A percentile compares a stretch with the other conserved stretches of the same genome.
Conservation (phyloP, 2,797 vertebrate genomes). For the Neosalanx taihuensis region DNA sequence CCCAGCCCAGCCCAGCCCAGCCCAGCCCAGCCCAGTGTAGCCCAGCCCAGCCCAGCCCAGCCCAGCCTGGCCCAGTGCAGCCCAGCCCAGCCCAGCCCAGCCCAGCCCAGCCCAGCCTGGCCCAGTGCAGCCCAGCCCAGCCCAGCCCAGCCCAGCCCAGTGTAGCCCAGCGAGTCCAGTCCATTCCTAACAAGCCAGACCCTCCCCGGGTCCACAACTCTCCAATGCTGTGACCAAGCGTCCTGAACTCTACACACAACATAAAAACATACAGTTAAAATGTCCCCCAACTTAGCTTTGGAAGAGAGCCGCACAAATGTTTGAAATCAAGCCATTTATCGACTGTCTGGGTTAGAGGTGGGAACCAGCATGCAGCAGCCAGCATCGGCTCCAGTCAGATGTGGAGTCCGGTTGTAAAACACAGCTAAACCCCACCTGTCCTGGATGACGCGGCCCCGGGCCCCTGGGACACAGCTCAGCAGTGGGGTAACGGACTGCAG, state of each 20-base stretch:
- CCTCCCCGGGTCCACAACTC: not conserved
- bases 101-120: too few species aligned
- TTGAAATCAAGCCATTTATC: conserved; percentile 14
- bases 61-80: too few species aligned
- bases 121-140: too few species aligned
- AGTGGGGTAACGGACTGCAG: too few species aligned
- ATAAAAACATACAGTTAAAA: conserved; percentile 17
- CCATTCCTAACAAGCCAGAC: too few species aligned
- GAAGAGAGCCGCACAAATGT: conserved; percentile 13
- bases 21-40: too few species aligned
- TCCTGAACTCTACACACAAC: not conserved
- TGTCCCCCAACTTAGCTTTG: conserved; percentile 8
- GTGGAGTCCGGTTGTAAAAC: conserved; percentile 13
- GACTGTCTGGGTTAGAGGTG: conserved; percentile 12
- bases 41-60: too few species aligned
- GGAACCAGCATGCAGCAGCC: not conserved
- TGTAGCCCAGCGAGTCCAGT: too few species aligned
- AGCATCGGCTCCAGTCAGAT: conserved; percentile 6
- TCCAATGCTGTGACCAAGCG: not conserved
- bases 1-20: too few species aligned
- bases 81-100: too few species aligned
- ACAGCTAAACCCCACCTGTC: conserved; percentile 11
- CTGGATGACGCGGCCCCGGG: not conserved
- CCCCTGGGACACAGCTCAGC: not conserved
- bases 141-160: too few species aligned